These are phyloP conservation scores for Taphrorychus bicolor DNA, from an alignment of 2,888 invertebrate species.

Conservation along the genomic window DNA sequence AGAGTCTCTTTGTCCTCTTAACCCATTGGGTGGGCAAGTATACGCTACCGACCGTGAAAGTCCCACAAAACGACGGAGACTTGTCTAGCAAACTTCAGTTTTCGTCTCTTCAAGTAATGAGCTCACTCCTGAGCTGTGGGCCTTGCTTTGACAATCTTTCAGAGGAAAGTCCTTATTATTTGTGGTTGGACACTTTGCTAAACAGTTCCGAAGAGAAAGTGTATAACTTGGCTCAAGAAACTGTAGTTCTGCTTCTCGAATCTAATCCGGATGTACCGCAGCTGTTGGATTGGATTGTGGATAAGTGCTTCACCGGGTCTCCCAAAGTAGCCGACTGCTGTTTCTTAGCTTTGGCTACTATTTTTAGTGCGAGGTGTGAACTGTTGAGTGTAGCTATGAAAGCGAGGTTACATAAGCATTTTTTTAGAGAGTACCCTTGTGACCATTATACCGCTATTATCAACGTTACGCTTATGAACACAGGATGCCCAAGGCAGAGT, in stretches of 20 bases:
- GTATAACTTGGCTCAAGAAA: constrained; percentile 90
- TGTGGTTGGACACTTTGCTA: constrained; percentile 92
- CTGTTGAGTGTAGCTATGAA: not conserved
- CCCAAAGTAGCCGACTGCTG: constrained; percentile 94
- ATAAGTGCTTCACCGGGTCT: constrained; percentile 94
- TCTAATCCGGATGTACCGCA: constrained; percentile 93
- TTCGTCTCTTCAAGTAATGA: constrained; percentile 83
- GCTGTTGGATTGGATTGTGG: constrained; percentile 96
- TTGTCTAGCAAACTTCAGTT: constrained; percentile 58
- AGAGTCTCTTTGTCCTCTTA: constrained; percentile 89
- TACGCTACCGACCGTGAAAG: constrained; percentile 68
- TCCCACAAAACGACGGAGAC: constrained; percentile 44
- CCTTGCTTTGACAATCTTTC: constrained; percentile 90
- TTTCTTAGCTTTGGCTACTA: constrained; percentile 93
- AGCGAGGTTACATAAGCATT: not conserved
- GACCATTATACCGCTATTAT: constrained; percentile 98
- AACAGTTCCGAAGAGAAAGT: constrained; percentile 89
- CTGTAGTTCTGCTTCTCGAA: constrained; percentile 90
- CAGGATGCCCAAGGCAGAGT: constrained; percentile 89
- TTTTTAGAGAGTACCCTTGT: constrained; percentile 82
- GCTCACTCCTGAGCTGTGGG: constrained; percentile 93
- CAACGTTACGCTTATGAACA: constrained; percentile 95
- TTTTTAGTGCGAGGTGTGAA: constrained; percentile 90
- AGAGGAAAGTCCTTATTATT: constrained; percentile 92
- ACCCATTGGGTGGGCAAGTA: constrained; percentile 94